Conservation (phyloP, 2,888 invertebrate species). For the Prenolepis imparis region DNA sequence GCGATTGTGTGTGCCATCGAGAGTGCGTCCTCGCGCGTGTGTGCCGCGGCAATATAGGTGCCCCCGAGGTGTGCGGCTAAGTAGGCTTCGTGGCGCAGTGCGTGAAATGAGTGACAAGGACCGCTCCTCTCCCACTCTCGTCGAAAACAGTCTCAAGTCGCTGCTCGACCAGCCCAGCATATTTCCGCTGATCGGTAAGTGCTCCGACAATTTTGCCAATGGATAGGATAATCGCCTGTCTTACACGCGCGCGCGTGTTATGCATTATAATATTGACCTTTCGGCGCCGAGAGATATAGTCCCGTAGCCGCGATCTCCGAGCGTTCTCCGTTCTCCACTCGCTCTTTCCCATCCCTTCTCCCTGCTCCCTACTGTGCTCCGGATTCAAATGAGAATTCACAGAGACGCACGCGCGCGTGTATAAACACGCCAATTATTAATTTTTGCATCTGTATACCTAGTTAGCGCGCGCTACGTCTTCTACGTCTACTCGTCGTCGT, state of each 20-base stretch:
- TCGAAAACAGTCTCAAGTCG: slow-evolving; percentile 95
- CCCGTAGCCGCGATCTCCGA: no score
- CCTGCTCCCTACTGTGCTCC: no score
- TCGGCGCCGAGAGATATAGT: no score
- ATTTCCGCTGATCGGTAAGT: slow-evolving; percentile 86
- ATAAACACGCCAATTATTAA: not conserved
- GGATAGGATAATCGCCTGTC: no score
- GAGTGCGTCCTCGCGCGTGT: slow-evolving; percentile 68
- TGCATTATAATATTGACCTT: no score
- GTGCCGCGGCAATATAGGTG: slow-evolving; percentile 41
- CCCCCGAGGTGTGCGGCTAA: slow-evolving; percentile 66
- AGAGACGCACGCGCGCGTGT: not conserved
- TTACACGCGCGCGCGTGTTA: no score
- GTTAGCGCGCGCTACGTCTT: not conserved
- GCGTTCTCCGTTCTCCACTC: no score
- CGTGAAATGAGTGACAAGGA: slow-evolving; percentile 96
- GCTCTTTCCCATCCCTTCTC: no score
- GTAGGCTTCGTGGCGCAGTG: slow-evolving; percentile 80
- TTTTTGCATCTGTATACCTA: not conserved
- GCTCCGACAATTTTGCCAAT: not conserved
- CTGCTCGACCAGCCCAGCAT: slow-evolving; percentile 92
- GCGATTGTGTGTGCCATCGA: slow-evolving; percentile 59
- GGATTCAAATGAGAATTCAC: not conserved
- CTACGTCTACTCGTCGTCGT: not conserved
- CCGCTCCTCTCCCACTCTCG: slow-evolving; percentile 95